Conservation (phyloP, 2,797 vertebrate species). For the Myotis vivesi region DNA sequence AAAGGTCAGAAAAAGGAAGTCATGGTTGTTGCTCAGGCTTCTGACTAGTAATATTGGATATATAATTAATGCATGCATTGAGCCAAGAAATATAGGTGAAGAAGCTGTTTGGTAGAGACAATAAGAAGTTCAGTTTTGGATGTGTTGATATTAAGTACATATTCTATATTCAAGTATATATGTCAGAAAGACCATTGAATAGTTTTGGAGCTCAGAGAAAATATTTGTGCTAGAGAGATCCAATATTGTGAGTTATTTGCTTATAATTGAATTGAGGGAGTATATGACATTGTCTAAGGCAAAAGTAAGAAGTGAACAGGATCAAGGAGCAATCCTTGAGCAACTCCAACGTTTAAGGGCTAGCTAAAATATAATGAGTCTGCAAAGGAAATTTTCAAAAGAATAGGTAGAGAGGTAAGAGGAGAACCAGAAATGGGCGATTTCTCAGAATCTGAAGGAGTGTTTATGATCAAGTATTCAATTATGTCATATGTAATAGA, state of each 20-base stretch:
- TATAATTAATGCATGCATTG: not conserved
- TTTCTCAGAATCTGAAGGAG: not conserved
- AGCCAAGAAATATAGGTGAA: not conserved
- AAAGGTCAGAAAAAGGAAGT: not conserved
- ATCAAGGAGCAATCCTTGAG: not conserved
- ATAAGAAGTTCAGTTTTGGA: not conserved
- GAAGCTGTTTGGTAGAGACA: not conserved
- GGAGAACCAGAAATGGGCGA: not conserved
- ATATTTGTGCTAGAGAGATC: not conserved
- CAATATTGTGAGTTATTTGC: not conserved
- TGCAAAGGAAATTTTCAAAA: not conserved
- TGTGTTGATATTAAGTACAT: not conserved
- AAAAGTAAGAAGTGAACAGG: not conserved
- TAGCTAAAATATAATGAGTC: not conserved
- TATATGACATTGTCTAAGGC: not conserved
- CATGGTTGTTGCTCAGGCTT: not conserved
- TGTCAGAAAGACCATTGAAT: not conserved
- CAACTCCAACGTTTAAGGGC: not conserved
- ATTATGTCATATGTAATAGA: not conserved
- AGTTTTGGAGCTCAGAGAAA: not conserved
- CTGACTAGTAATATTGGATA: not conserved
- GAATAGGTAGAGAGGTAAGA: not conserved
- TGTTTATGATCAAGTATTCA: not conserved
- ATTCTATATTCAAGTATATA: not conserved
- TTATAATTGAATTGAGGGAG: slow-evolving; percentile 7